Evolutionary conservation across 2,797 vertebrate genomes (phyloP).

Genomic region (Syngnathus rostellatus): DNA sequence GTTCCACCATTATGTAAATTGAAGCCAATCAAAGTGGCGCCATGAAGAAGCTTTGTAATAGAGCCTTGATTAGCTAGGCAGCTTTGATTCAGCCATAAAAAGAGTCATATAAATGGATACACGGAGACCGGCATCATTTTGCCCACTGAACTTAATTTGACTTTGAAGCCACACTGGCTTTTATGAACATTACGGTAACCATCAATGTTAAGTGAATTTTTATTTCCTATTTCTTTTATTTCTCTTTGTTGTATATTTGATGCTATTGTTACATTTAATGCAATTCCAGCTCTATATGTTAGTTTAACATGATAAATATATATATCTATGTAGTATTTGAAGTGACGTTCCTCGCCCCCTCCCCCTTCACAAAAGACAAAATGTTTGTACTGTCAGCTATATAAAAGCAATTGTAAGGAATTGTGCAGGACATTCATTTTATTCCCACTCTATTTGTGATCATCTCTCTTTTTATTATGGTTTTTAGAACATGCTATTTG

Average conservation of each 20-base stretch:
- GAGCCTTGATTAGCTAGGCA: slow-evolving; percentile 64
- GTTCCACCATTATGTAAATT: slow-evolving; percentile 70
- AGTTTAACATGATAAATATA: neutral
- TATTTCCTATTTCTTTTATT: slow-evolving; percentile 7
- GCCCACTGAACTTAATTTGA: slow-evolving; percentile 64
- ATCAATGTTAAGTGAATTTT: slow-evolving; percentile 28
- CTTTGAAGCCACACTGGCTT: slow-evolving; percentile 58
- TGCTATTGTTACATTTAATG: slow-evolving; percentile 37
- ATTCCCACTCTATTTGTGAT: no score
- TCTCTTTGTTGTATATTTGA: slow-evolving; percentile 40
- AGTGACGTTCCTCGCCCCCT: no score
- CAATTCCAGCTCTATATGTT: neutral
- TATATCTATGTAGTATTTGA: no score
- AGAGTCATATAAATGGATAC: slow-evolving; percentile 64
- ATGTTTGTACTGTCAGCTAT: no score
- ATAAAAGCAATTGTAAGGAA: no score
- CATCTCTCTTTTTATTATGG: no score
- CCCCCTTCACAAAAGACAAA: no score
- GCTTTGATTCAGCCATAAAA: slow-evolving; percentile 67
- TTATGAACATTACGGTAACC: slow-evolving; percentile 44
- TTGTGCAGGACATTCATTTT: no score
- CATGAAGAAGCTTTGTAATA: slow-evolving; percentile 63
- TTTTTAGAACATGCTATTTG: no score
- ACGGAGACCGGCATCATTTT: slow-evolving; percentile 57
- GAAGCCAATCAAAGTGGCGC: slow-evolving; percentile 64